Base-by-base conservation (phyloP, 37 sponge, comb jelly and placozoan species). In the Chondrilla cf. caribensis region DNA sequence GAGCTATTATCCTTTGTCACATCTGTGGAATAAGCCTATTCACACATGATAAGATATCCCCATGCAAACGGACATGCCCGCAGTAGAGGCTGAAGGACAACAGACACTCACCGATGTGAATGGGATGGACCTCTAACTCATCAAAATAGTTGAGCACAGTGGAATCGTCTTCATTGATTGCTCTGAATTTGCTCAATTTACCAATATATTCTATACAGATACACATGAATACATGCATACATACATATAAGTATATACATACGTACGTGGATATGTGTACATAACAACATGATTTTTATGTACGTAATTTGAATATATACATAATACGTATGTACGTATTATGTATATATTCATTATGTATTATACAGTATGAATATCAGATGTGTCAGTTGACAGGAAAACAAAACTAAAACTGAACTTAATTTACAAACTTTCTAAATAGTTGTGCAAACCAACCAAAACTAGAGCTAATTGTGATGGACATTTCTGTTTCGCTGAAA, bases 91-190 rank as follows among this genome's bases (percentile, higher is more conserved):
- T 47, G 11, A 47, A 38, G 66, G 7, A 15, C 2, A 2, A 80
- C 81, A 75, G 11, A 37, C 79, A 31, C 83, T 51, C 64, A 90
- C 91, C 82, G 58, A 90, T 79, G 68, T 77, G 81, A 29, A 78
- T 70, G 28, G 97, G 97, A 58, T 96, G 97, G 15, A 96, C 87
- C 79, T 96, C 97, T 65, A 90, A 80, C 87, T 96, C 97, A 77
- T 96, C 97, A 87, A 96, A 96, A 57, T 93, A 96, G 87, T 96
- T 96, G 24, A 93, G 65, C 18, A 96, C 97, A 64, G 97, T 96
- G 2, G 40, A 83, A 84, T 96, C 97, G 8, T 93, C 93, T 59
- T 94, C 86, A 70, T 96, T 96, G 29, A 80, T 68, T 0, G 54
- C 65, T 15, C 97, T 41, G 51, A 88, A 96, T 25, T 65, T 44